These are phyloP conservation scores for Solenopsis fugax DNA, from an alignment of 1,140 invertebrate species.

Conservation along the genomic window DNA sequence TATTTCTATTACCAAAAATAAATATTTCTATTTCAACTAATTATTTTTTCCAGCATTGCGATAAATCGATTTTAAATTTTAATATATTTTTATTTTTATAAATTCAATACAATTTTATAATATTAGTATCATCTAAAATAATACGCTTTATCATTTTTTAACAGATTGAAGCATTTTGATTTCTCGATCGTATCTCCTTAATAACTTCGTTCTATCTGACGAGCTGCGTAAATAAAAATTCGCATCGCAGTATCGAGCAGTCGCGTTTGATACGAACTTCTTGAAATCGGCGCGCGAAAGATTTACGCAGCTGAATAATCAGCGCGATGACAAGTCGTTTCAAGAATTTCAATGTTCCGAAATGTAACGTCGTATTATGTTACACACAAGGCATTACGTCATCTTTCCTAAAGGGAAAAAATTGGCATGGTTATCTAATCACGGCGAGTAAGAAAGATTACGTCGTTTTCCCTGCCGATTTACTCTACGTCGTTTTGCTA, in stretches of 20 bases:
- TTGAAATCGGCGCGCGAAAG: neutral
- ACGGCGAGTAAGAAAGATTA: constrained; percentile 19
- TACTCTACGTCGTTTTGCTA: neutral
- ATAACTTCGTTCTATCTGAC: neutral
- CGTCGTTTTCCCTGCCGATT: neutral
- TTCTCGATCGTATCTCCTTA: too few species aligned
- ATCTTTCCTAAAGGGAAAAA: neutral
- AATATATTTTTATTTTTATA: too few species aligned
- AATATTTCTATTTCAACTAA: too few species aligned
- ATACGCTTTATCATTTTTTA: too few species aligned
- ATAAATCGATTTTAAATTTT: too few species aligned
- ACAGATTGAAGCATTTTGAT: too few species aligned
- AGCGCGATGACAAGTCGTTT: neutral
- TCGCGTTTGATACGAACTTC: neutral
- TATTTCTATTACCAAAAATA: too few species aligned
- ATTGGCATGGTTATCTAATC: constrained; percentile 34
- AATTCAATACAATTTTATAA: too few species aligned
- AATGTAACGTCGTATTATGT: neutral
- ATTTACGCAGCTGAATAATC: neutral
- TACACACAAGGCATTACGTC: neutral
- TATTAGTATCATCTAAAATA: too few species aligned
- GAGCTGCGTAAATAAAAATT: constrained; percentile 18
- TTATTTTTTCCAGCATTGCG: too few species aligned
- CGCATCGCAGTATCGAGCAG: neutral
- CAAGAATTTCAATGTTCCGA: neutral